Evolutionary conservation across 2,797 vertebrate species (phyloP).

Genomic region (Sus cebifrons): DNA sequence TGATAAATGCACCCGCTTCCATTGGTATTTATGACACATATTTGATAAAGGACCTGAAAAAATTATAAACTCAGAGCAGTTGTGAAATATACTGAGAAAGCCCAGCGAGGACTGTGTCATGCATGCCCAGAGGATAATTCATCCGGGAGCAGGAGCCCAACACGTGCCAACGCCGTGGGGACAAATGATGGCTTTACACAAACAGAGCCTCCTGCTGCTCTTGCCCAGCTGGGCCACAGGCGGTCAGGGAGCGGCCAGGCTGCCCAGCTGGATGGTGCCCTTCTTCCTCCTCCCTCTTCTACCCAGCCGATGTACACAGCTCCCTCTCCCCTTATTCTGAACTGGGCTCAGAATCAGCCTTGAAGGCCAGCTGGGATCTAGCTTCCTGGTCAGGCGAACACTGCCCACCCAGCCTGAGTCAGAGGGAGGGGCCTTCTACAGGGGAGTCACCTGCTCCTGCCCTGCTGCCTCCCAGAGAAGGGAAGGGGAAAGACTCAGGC

Average conservation of each 20-base stretch:
- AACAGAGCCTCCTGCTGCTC: background rate
- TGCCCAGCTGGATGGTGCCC: fast-evolving
- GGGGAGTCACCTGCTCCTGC: background rate
- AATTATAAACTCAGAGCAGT: conserved; percentile 82
- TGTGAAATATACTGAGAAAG: conserved; percentile 79
- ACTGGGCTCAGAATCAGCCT: background rate
- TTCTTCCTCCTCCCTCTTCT: fast-evolving
- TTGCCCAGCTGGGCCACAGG: no score
- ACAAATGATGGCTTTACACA: background rate
- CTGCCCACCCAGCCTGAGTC: fast-evolving
- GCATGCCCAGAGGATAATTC: conserved; percentile 30
- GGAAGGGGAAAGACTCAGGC: background rate
- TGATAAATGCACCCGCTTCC: conserved; percentile 76
- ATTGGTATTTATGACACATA: conserved; percentile 78
- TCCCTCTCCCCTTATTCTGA: background rate
- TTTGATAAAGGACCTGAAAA: conserved; percentile 78
- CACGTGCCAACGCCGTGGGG: fast-evolving
- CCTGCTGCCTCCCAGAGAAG: background rate
- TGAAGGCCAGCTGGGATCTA: background rate
- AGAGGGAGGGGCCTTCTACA: fast-evolving
- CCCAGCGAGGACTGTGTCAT: conserved; percentile 30
- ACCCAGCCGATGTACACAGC: no score
- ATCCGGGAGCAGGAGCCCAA: background rate
- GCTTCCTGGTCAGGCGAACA: background rate
- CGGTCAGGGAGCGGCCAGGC: fast-evolving